Conservation (phyloP, 1,140 invertebrate genomes). For the Cyclina sinensis region DNA sequence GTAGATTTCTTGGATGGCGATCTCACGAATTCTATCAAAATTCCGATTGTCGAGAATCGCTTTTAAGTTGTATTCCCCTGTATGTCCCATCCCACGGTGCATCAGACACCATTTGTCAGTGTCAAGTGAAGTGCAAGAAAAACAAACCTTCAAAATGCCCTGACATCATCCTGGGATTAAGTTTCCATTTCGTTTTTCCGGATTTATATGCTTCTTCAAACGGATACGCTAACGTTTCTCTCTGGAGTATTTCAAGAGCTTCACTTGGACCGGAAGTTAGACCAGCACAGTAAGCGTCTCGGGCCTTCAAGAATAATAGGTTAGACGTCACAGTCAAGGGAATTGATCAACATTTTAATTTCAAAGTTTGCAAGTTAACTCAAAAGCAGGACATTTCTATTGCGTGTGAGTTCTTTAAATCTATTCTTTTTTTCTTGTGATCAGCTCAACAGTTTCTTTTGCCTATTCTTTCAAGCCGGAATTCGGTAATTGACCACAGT, state of each 20-base stretch:
- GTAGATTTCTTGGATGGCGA: too few relatives aligned
- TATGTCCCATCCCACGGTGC: neutral
- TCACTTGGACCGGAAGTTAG: constrained; percentile 30
- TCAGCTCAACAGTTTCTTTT: too few relatives aligned
- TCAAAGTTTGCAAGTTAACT: too few relatives aligned
- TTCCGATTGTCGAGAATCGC: neutral
- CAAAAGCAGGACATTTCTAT: too few relatives aligned
- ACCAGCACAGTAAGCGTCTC: constrained; percentile 39
- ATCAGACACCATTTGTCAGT: neutral
- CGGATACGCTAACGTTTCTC: constrained; percentile 30
- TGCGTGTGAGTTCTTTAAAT: too few relatives aligned
- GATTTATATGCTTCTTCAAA: constrained; percentile 36
- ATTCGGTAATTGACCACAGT: too few relatives aligned
- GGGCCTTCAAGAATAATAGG: neutral
- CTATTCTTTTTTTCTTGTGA: too few relatives aligned
- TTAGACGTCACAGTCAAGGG: too few relatives aligned
- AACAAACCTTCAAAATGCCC: constrained; percentile 62
- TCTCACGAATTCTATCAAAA: too few relatives aligned
- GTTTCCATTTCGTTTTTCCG: constrained; percentile 45
- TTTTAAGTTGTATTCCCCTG: neutral
- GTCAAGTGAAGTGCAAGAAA: too few relatives aligned
- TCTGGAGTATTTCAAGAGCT: constrained; percentile 21
- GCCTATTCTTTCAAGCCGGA: too few relatives aligned
- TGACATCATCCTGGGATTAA: constrained; percentile 24
- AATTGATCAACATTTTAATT: too few relatives aligned